These are phyloP conservation scores for Schizopygopsis pylzovi DNA, from an alignment of 2,797 vertebrate genomes.

Conservation along the genomic window DNA sequence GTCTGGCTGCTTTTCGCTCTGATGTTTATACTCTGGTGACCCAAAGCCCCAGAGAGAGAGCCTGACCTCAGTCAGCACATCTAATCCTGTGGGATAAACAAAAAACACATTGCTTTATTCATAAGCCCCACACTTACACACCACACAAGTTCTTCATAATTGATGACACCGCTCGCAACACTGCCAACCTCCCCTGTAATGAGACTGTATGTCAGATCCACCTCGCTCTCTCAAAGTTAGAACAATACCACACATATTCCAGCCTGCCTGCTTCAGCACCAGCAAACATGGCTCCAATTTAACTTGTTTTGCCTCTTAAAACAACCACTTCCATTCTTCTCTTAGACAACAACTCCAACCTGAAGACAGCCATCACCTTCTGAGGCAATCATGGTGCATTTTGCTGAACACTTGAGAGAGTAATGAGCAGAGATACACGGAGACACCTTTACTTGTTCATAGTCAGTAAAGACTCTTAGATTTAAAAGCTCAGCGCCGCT, in stretches of 20 bases:
- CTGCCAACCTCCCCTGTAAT: conserved; percentile 55
- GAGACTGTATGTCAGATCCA: conserved; percentile 50
- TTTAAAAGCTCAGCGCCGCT: background rate
- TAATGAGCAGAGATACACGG: conserved; percentile 37
- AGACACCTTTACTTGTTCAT: conserved; percentile 13
- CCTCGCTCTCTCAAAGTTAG: conserved; percentile 47
- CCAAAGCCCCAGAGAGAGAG: conserved; percentile 51
- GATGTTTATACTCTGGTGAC: conserved; percentile 56
- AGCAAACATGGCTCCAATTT: conserved; percentile 55
- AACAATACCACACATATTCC: conserved; percentile 21
- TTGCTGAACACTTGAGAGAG: conserved; percentile 12
- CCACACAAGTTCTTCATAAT: conserved; percentile 59
- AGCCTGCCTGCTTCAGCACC: conserved; percentile 20
- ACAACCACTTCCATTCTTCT: conserved; percentile 15
- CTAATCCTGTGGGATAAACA: conserved; percentile 50
- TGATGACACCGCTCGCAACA: conserved; percentile 55
- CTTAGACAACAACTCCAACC: background rate
- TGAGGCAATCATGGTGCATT: conserved; percentile 13
- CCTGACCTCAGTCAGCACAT: conserved; percentile 49
- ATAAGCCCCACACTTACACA: conserved; percentile 54
- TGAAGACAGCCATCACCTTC: conserved; percentile 13
- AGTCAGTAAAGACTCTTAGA: conserved; percentile 22
- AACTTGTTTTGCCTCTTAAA: conserved; percentile 16
- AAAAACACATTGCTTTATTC: conserved; percentile 57
- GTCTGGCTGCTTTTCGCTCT: conserved; percentile 43